Percentiles rank a stretch among this genome's conserved stretches.
These are phyloP conservation scores for Mastigias papua DNA, from an alignment of 30 jellyfish, hydroid and myxozoan species.

Conservation along the genomic window DNA sequence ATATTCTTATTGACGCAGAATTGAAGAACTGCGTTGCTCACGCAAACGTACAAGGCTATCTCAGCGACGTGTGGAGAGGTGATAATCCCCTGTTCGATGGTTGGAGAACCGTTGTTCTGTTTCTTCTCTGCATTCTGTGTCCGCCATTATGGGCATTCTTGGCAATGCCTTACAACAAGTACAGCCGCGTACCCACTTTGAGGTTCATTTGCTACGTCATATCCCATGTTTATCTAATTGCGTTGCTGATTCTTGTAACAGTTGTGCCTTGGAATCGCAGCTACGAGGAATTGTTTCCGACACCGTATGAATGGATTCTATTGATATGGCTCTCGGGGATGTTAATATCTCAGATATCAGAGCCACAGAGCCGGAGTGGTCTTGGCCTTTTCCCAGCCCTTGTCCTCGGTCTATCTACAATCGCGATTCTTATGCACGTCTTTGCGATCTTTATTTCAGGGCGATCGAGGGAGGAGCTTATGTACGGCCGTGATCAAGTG, in stretches of 20 bases:
- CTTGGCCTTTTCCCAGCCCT: constrained; percentile 83
- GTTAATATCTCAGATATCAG: constrained; percentile 86
- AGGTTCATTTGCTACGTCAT: constrained; percentile 90
- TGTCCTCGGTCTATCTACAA: constrained; percentile 72
- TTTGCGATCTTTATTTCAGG: constrained; percentile 73
- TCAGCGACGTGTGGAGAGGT: constrained; percentile 97
- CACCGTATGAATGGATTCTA: constrained; percentile 90
- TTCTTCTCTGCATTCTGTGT: constrained; percentile 69
- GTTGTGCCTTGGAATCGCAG: constrained; percentile 99
- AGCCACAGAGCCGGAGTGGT: constrained; percentile 89
- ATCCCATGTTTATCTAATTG: constrained; percentile 84
- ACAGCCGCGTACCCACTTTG: constrained; percentile 94
- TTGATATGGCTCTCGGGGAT: constrained; percentile 92
- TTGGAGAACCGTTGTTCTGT: constrained; percentile 53
- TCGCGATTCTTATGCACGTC: constrained; percentile 72
- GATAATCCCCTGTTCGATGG: constrained; percentile 74
- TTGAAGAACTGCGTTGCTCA: constrained; percentile 96
- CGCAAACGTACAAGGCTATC: constrained; percentile 89
- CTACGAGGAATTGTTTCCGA: constrained; percentile 77
- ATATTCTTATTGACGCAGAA: constrained; percentile 89
- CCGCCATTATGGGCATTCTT: constrained; percentile 99
- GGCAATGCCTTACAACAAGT: constrained; percentile 88
- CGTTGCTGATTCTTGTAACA: constrained; percentile 72
- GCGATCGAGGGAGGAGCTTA: constrained; percentile 77
- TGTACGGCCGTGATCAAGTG: constrained; percentile 93